A percentile compares a stretch with the other conserved stretches of the same genome.
These are phyloP conservation scores for Heptranchias perlo DNA, from an alignment of 2,113 vertebrate genomes.

Conservation along the genomic window DNA sequence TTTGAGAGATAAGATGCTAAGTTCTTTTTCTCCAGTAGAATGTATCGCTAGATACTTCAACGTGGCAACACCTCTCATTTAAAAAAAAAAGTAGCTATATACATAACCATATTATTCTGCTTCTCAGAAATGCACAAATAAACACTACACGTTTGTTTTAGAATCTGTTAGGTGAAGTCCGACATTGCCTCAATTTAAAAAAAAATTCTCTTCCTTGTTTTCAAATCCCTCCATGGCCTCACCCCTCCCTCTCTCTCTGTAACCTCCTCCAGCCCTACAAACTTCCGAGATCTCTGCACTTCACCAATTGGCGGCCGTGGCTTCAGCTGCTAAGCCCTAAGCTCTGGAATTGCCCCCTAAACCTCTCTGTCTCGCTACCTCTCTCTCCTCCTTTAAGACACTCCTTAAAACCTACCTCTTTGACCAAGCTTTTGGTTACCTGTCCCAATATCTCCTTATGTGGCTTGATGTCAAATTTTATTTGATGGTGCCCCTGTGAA, in stretches of 20 bases:
- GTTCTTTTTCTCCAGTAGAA: too few species aligned
- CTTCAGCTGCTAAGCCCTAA: not conserved
- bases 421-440: not conserved
- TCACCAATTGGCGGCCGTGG: not conserved
- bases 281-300: not conserved
- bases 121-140: not conserved
- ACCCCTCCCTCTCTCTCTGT: not conserved
- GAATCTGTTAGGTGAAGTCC: not conserved
- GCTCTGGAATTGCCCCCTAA: too few species aligned
- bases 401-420: not conserved
- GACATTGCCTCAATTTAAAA: too few species aligned
- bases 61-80: not conserved
- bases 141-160: not conserved
- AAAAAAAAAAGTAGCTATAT: not conserved
- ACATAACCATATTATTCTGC: not conserved
- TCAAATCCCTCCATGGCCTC: not conserved
- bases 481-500: not conserved
- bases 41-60: not conserved
- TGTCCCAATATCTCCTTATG: not conserved
- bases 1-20: not conserved
- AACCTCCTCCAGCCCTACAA: not conserved
- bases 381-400: not conserved
- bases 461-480: not conserved
- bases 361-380: too few species aligned
- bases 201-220: too few species aligned